Base-by-base conservation (phyloP, 53 echinoderm and acorn worm genomes). In the Holothuria scabra region DNA sequence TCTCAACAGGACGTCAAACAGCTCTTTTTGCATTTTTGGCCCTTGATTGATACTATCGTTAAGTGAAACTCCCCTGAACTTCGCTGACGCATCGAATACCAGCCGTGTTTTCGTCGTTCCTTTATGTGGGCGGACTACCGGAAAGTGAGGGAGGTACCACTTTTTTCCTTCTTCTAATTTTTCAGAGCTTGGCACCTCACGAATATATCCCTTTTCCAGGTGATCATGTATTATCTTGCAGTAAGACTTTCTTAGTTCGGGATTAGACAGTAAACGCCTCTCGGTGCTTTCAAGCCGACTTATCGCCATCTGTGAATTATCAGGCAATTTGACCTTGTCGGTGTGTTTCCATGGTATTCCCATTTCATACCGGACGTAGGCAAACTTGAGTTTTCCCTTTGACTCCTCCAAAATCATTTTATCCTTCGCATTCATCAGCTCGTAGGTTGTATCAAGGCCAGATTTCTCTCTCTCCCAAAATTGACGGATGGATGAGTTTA, bases 11-110 rank as follows among this genome's bases (percentile, higher is more conserved):
- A 80, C 80, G 33, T 79, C 56, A 19, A 79, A 79, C 58, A 57
- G 31, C 28, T 79, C 59, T 49, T 67, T 89, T 20, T 76, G 85
- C 12, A 89, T 14, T 63, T 89, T 84, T 37, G 79, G 89, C 46
- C 70, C 79, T 30, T 58, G 32, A 31, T 79, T 29, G 28, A 79
- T 79, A 5, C 28, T 79, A 28, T 80, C 80, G 24, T 59, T 80
- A 18, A 85, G 14, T 29, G 80, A 80, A 19, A 59, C 34, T 14
- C 61, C 60, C 18, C 33, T 80, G 13, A 34, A 80, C 20, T 80
- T 80, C 3, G 25, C 80, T 19, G 80, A 80, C 5, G 60, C 80
- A 34, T 80, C 60, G 37, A 33, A 80, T n/a, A 80, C 80, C 21
- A 59, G 19, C 3, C 80, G 32, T 8, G 61, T 60, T 33, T 80